Percentiles rank a stretch among this genome's conserved stretches.
Conservation (phyloP, 2,113 vertebrate genomes). For the Xenopus borealis region DNA sequence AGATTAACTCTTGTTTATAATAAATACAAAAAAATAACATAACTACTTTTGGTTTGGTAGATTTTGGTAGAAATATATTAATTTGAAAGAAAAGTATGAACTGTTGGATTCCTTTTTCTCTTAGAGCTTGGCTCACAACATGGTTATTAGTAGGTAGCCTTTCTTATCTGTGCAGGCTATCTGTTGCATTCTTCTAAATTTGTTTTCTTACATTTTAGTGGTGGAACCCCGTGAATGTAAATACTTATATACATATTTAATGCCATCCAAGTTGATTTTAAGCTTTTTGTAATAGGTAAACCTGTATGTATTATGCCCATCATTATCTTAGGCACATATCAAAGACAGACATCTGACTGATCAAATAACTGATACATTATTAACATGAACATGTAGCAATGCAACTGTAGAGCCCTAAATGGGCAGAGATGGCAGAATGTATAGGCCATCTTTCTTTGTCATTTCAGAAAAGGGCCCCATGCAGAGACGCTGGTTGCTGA, state of each 20-base stretch:
- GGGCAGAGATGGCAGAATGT: constrained; percentile 66
- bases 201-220: no score
- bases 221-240: not conserved
- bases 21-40: no score
- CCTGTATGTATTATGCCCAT: not conserved
- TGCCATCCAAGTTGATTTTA: not conserved
- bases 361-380: constrained; percentile 77
- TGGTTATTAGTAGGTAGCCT: no score
- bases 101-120: no score
- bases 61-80: no score
- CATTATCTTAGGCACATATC: constrained; percentile 39
- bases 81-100: no score
- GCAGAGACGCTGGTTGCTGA: constrained; percentile 78
- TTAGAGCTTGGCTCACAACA: no score
- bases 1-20: no score
- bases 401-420: constrained; percentile 70
- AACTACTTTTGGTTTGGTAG: no score
- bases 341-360: constrained; percentile 57
- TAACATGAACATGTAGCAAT: constrained; percentile 72
- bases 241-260: not conserved
- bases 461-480: constrained; percentile 75
- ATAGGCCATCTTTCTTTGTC: constrained; percentile 80
- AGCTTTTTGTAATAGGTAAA: not conserved
- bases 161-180: no score
- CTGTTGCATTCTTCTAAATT: no score